Percentiles rank a stretch among this genome's conserved stretches.
Evolutionary conservation across 2,888 invertebrate genomes (phyloP).

Genomic region (Dynastes maya): DNA sequence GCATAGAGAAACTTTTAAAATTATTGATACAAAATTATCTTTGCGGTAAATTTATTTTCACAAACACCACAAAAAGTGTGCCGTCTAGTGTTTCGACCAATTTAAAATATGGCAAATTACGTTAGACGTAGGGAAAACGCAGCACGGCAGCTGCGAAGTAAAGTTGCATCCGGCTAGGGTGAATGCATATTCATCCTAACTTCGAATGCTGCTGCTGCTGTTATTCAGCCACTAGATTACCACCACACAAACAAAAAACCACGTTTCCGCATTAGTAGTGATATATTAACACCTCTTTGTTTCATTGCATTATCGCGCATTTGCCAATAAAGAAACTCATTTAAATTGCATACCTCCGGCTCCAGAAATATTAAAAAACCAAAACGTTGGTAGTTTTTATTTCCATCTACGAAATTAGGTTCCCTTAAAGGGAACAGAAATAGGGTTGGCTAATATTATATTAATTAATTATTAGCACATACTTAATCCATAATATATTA

Average conservation of each 20-base stretch:
- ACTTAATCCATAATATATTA: too few species aligned
- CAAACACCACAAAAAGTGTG: slow-evolving; percentile 41
- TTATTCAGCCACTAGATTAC: slow-evolving; percentile 30
- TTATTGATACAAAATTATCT: slow-evolving; percentile 6
- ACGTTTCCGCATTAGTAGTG: background rate
- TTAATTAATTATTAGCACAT: too few species aligned
- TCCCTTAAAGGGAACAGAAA: too few species aligned
- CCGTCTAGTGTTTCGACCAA: slow-evolving; percentile 39
- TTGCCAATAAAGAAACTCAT: background rate
- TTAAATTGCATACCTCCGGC: background rate
- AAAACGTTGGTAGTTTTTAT: too few species aligned
- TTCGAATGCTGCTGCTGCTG: slow-evolving; percentile 28
- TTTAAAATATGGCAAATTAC: slow-evolving; percentile 48
- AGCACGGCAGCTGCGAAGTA: slow-evolving; percentile 56
- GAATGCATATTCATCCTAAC: slow-evolving; percentile 43
- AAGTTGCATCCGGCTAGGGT: slow-evolving; percentile 56
- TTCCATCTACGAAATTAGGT: too few species aligned
- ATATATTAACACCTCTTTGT: slow-evolving; percentile 28
- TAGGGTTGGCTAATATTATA: too few species aligned
- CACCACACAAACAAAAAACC: slow-evolving; percentile 7
- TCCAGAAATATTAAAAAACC: slow-evolving; percentile 16
- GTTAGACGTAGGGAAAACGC: slow-evolving; percentile 40
- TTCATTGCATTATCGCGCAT: background rate
- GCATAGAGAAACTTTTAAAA: too few species aligned
- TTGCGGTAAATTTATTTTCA: slow-evolving; percentile 34